A percentile compares a stretch with the other conserved stretches of the same genome.
phyloP scores from a whole-genome alignment of 2,797 vertebrate species.

The Enteromius trimaculatus region DNA sequence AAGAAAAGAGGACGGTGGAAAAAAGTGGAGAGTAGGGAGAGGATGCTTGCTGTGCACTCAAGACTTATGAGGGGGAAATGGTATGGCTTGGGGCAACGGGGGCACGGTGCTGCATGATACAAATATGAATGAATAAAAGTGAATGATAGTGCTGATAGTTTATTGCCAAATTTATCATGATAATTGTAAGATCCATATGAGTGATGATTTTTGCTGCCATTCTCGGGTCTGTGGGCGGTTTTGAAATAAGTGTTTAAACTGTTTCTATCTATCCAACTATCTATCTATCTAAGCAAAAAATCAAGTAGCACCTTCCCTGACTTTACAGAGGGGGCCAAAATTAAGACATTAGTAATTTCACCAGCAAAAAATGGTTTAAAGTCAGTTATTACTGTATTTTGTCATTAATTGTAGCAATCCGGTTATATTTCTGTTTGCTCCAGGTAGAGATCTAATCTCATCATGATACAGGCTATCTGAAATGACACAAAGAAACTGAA shows the following conservation, averaged over 20 bases:
- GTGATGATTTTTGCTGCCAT: conserved; percentile 21
- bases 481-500: too few species aligned
- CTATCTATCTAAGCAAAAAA: neutral
- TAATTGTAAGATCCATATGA: conserved; percentile 49
- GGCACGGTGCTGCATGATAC: conserved; percentile 27
- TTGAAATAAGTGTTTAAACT: conserved; percentile 6
- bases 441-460: too few species aligned
- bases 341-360: too few species aligned
- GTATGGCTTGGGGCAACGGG: conserved; percentile 20
- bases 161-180: conserved; percentile 50
- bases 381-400: too few species aligned
- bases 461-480: too few species aligned
- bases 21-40: conserved; percentile 22
- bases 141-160: conserved; percentile 39
- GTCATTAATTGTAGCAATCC: too few species aligned
- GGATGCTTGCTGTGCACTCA: conserved; percentile 27
- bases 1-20: conserved; percentile 36
- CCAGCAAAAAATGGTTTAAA: too few species aligned
- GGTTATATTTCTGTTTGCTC: too few species aligned
- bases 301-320: too few species aligned
- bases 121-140: conserved; percentile 54
- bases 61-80: conserved; percentile 25
- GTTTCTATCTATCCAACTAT: neutral
- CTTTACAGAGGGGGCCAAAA: too few species aligned
- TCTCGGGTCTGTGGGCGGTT: conserved; percentile 19